Evolutionary conservation across 2,113 vertebrate species (phyloP), one percentile per base, ranked within the genome.

Genomic region (Silurus glanis): DNA sequence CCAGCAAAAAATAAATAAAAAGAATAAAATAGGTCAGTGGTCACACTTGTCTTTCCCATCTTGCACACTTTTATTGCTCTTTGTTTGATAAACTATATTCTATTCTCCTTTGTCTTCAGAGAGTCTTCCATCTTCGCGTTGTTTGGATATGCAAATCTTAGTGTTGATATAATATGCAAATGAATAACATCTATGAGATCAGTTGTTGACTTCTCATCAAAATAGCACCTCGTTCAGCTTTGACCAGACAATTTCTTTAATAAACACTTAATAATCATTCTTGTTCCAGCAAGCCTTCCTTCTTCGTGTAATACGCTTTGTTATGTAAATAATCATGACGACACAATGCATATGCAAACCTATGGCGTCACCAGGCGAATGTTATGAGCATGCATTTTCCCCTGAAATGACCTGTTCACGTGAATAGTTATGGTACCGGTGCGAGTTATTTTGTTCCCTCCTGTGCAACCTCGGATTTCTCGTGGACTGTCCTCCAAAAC

Each of bases 401-500:
- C 25, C 55, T 37, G 3, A 45, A 56, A 58, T 59, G 16, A 59
- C 53, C 25, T 80, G 37, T 37, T 37, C 37, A 2, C 37, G 37
- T 37, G 37, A 37, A 37, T 37, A 37, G 37, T 37, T 28, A 59
- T 45, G 53, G 6, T 16, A 28, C n/a, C 14, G 17, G 55, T 80
- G 37, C 37, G 2, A 37, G 3, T 37, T 2, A 37, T 45, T 45
- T 17, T 61, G 7, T 58, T 21, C 12, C 9, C 28, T 45, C 21
- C 37, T 37, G 37, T 59, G 9, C 45, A 80, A 59, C 76, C 5
- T 61, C 56, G 78, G 21, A 80, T 61, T 80, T 80, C 28, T 61
- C 28, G 16, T 82, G 61, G 69, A 37, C 25, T 79, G 56, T 71
- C 58, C 81, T 82, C 69, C 71, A 88, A 88, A 88, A 74, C 67